phyloP scores from a whole-genome alignment of 2,888 invertebrate species.

The Abrostola triplasia region DNA sequence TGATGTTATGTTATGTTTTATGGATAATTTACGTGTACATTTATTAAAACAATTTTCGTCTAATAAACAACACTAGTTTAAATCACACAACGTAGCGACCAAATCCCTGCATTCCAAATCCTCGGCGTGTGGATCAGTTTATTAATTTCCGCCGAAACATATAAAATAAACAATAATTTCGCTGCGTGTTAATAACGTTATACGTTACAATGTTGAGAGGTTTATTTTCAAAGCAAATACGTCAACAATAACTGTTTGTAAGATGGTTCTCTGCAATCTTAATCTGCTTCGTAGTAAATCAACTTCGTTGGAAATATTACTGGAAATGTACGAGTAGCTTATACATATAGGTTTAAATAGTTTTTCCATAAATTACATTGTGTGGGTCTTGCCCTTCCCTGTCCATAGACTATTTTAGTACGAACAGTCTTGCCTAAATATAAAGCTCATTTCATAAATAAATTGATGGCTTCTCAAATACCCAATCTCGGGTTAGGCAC shows the following conservation, averaged over 20 bases:
- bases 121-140: constrained; percentile 32
- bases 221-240: constrained; percentile 60
- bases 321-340: constrained; percentile 3
- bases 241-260: constrained; percentile 46
- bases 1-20: too few relatives aligned
- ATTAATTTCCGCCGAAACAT: constrained; percentile 58
- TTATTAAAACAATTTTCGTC: constrained; percentile 23
- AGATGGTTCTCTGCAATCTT: constrained; percentile 33
- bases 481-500: too few relatives aligned
- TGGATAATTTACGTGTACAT: constrained; percentile 7
- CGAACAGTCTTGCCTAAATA: too few relatives aligned
- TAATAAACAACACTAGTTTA: constrained; percentile 4
- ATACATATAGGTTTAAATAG: background rate
- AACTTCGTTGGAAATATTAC: background rate
- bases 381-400: too few relatives aligned
- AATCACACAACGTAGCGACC: constrained; percentile 8
- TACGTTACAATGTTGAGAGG: constrained; percentile 57
- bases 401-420: too few relatives aligned
- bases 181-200: constrained; percentile 57
- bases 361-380: too few relatives aligned
- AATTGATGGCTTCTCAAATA: too few relatives aligned
- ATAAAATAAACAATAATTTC: constrained; percentile 60
- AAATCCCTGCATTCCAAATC: constrained; percentile 34
- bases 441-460: too few relatives aligned
- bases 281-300: constrained; percentile 42